phyloP scores from a whole-genome alignment of 2,797 vertebrate genomes.

The Lepidocolaptes lacrymiger region DNA sequence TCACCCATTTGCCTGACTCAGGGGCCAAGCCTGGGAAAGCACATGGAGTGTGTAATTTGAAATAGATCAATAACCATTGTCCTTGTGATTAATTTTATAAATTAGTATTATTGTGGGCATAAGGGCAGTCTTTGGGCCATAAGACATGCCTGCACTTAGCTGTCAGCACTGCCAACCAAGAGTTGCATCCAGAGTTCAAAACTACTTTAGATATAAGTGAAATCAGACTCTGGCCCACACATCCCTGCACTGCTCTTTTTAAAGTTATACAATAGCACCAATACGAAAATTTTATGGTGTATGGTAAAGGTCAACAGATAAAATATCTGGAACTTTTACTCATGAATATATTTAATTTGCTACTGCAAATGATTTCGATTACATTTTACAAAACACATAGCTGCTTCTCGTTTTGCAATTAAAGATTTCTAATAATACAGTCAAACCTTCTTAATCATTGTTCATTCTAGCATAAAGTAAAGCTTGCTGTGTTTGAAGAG shows the following conservation, averaged over 20 bases:
- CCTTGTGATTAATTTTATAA: not conserved
- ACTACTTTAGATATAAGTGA: not conserved
- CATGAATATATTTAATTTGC: slow-evolving; percentile 70
- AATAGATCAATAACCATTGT: not conserved
- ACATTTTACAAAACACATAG: slow-evolving; percentile 57
- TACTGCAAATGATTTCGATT: slow-evolving; percentile 49
- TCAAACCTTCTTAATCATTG: slow-evolving; percentile 62
- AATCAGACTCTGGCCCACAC: not conserved
- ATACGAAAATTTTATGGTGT: not conserved
- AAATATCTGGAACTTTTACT: slow-evolving; percentile 48
- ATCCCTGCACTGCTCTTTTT: not conserved
- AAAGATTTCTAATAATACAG: slow-evolving; percentile 69
- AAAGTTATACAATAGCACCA: not conserved
- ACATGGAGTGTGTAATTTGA: not conserved
- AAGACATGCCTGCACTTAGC: not conserved
- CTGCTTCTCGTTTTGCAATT: slow-evolving; percentile 59
- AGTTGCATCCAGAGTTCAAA: not conserved
- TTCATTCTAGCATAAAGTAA: slow-evolving; percentile 68
- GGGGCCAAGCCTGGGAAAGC: not conserved
- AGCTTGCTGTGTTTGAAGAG: slow-evolving; percentile 64
- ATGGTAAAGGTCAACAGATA: slow-evolving; percentile 35
- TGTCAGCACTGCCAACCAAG: not conserved
- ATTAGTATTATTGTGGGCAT: not conserved
- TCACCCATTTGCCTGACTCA: not conserved
- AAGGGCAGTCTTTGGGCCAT: not conserved